Evolutionary conservation across 2,797 vertebrate species (phyloP).

Genomic region (Mionectes olivaceus): DNA sequence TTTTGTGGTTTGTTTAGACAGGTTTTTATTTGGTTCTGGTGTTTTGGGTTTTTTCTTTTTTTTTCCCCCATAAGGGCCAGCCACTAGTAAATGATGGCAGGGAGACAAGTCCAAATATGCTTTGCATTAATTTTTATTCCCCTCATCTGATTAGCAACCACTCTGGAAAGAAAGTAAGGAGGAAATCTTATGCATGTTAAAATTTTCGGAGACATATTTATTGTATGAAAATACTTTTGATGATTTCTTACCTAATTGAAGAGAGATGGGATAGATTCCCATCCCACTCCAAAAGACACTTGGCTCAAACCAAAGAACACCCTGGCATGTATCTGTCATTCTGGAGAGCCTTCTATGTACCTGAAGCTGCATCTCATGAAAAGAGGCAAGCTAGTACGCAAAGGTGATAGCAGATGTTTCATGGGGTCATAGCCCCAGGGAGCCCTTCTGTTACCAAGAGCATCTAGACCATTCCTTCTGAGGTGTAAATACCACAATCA

Average conservation of each 20-base stretch:
- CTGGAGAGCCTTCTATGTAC: not conserved
- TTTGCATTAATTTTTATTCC: not conserved
- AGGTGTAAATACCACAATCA: not conserved
- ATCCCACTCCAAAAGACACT: not conserved
- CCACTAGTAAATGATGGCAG: not conserved
- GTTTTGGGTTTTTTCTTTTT: not conserved
- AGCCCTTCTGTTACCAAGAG: not conserved
- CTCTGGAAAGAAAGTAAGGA: not conserved
- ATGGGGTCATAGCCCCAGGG: fast-evolving
- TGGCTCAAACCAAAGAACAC: not conserved
- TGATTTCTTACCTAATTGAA: not conserved
- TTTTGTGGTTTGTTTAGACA: not conserved
- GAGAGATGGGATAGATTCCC: not conserved
- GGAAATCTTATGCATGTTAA: not conserved
- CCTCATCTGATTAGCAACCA: not conserved
- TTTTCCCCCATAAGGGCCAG: not conserved
- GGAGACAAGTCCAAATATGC: not conserved
- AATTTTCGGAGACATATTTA: not conserved
- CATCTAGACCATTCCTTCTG: not conserved
- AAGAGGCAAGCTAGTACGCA: not conserved
- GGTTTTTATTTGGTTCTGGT: not conserved
- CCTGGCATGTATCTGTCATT: not conserved
- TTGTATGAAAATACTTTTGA: not conserved
- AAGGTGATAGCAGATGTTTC: not conserved
- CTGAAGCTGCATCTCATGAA: not conserved